Percentiles rank a stretch among this genome's conserved stretches.
Conservation (phyloP, 92 coral and sea anemone genomes). For the Virgularia gustaviana region DNA sequence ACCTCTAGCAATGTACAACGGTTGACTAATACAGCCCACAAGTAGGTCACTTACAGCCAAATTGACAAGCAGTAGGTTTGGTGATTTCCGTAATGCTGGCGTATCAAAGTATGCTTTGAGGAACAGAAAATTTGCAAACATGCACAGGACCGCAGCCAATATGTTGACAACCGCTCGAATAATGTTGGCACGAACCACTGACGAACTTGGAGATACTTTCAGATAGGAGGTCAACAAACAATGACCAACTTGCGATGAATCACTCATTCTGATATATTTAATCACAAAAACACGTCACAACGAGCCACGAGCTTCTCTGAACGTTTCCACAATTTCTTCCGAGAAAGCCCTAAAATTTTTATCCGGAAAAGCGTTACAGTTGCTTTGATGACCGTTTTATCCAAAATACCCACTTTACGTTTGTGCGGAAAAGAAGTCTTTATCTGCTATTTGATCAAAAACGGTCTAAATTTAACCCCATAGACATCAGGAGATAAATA, state of each 20-base stretch:
- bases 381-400: too few species aligned
- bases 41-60: background rate
- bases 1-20: conserved; percentile 6
- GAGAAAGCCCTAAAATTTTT: too few species aligned
- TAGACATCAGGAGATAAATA: too few species aligned
- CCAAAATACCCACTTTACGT: background rate
- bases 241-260: background rate
- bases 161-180: background rate
- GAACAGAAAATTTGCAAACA: background rate
- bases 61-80: conserved; percentile 5
- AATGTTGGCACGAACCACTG: background rate
- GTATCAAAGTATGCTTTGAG: background rate
- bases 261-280: background rate
- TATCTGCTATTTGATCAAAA: too few species aligned
- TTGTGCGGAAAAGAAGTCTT: too few species aligned
- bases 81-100: background rate
- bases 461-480: too few species aligned
- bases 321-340: too few species aligned
- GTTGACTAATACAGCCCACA: background rate
- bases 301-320: too few species aligned
- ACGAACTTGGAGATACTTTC: background rate
- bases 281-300: background rate
- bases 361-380: too few species aligned
- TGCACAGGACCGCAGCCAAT: background rate
- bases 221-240: background rate